A percentile compares a stretch with the other conserved stretches of the same genome.
These are phyloP conservation scores for Muscicapa comitata DNA, from an alignment of 2,797 vertebrate species.

Conservation along the genomic window DNA sequence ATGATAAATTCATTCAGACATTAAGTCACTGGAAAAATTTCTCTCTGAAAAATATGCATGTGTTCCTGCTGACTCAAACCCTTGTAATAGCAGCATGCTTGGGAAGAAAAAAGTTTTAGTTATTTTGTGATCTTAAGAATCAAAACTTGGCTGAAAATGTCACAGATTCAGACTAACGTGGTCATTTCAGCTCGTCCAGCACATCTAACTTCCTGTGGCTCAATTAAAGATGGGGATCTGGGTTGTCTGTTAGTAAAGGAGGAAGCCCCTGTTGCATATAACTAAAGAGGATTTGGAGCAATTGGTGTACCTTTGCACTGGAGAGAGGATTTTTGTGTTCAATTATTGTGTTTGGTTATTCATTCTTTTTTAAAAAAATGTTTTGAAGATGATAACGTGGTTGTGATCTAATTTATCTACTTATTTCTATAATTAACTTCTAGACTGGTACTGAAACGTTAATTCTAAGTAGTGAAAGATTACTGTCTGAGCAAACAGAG, in stretches of 20 bases:
- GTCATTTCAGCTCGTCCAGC: not conserved
- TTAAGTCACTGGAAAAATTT: conserved; percentile 38
- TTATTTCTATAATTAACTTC: not conserved
- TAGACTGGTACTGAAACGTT: not conserved
- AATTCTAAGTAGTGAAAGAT: not conserved
- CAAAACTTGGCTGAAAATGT: not conserved
- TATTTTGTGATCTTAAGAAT: not conserved
- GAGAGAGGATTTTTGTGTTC: not conserved
- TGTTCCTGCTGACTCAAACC: not conserved
- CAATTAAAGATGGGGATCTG: not conserved
- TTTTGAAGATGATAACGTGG: rapidly evolving
- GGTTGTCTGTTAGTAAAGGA: not conserved
- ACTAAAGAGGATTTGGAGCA: not conserved
- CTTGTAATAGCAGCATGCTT: not conserved
- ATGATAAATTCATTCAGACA: not conserved
- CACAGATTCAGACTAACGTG: not conserved
- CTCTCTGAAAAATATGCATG: not conserved
- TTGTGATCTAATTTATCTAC: not conserved
- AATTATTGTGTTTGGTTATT: not conserved
- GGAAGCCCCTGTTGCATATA: not conserved
- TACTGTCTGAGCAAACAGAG: not conserved
- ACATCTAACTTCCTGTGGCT: not conserved
- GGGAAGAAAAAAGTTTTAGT: not conserved
- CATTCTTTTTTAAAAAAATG: not conserved
- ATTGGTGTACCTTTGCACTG: not conserved